phyloP scores from a whole-genome alignment of 2,888 invertebrate species.

The Drosophila colorata region DNA sequence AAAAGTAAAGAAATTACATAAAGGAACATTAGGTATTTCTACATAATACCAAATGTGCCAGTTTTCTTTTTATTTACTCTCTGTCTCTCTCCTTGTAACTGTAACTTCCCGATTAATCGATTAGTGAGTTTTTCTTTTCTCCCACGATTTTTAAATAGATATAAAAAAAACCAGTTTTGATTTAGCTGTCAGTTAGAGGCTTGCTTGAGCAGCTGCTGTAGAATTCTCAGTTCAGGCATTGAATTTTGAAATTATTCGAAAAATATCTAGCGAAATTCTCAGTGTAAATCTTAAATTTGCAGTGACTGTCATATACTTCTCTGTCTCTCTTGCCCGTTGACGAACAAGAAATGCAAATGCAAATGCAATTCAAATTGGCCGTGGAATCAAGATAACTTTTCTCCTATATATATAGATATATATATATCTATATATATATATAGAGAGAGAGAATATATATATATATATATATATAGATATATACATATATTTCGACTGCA shows the following conservation, averaged over 20 bases:
- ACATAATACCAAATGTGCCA: too few relatives aligned
- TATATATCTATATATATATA: conserved; percentile 1
- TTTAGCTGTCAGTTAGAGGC: conserved; percentile 22
- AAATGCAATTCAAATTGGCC: conserved; percentile 29
- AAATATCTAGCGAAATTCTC: conserved; percentile 29
- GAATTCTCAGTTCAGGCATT: conserved; percentile 22
- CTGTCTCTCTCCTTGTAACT: neutral
- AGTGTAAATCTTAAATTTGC: conserved; percentile 41
- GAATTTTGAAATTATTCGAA: conserved; percentile 43
- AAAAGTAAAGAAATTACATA: too few relatives aligned
- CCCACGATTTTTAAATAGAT: neutral
- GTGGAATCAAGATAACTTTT: conserved; percentile 17
- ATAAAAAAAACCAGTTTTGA: conserved; percentile 4
- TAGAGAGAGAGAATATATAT: too few relatives aligned
- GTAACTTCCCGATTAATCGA: conserved; percentile 3
- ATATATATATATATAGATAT: conserved; percentile 9
- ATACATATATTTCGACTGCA: neutral
- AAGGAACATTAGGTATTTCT: too few relatives aligned
- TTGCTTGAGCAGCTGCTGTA: conserved; percentile 1
- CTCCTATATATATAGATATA: conserved; percentile 1
- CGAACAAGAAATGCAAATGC: conserved; percentile 31
- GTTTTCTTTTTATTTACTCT: neutral
- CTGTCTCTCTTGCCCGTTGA: conserved; percentile 2
- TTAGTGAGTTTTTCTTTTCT: neutral
- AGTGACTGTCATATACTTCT: conserved; percentile 22